Conservation (phyloP, 2,888 invertebrate genomes). For the Chironomus tentans region DNA sequence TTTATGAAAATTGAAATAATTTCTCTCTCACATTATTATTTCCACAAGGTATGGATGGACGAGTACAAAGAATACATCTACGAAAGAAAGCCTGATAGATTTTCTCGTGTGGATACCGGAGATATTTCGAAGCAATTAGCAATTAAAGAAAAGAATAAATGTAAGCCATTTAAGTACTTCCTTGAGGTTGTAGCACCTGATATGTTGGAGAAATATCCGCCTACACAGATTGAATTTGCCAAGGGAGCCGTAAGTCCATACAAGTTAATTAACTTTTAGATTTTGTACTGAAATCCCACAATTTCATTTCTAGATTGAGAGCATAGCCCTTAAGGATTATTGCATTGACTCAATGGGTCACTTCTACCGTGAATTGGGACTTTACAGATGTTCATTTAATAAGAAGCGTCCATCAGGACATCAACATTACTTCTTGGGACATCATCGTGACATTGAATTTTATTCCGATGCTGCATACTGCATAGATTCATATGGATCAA, state of each 20-base stretch:
- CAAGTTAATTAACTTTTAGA: neutral
- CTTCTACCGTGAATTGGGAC: constrained; percentile 37
- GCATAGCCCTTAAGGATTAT: constrained; percentile 49
- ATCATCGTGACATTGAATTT: constrained; percentile 34
- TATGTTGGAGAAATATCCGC: constrained; percentile 51
- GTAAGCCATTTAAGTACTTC: constrained; percentile 92
- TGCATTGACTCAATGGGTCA: constrained; percentile 57
- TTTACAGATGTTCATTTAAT: constrained; percentile 35
- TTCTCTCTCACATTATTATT: neutral
- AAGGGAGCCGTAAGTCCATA: constrained; percentile 5
- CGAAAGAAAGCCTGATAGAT: constrained; percentile 59
- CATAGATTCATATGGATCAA: constrained; percentile 62
- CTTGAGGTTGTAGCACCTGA: constrained; percentile 90
- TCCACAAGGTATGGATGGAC: constrained; percentile 73
- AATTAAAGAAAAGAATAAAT: constrained; percentile 63
- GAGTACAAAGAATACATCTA: constrained; percentile 87
- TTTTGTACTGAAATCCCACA: neutral
- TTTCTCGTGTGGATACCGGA: constrained; percentile 65
- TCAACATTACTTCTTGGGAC: constrained; percentile 35
- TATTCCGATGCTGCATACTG: constrained; percentile 59
- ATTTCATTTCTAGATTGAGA: constrained; percentile 46
- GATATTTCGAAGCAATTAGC: constrained; percentile 69
- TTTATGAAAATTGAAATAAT: too few species aligned
- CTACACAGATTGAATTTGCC: constrained; percentile 15
- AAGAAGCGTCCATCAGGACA: constrained; percentile 34